phyloP scores from a whole-genome alignment of 2,113 vertebrate species.

The Trogon melanurus region DNA sequence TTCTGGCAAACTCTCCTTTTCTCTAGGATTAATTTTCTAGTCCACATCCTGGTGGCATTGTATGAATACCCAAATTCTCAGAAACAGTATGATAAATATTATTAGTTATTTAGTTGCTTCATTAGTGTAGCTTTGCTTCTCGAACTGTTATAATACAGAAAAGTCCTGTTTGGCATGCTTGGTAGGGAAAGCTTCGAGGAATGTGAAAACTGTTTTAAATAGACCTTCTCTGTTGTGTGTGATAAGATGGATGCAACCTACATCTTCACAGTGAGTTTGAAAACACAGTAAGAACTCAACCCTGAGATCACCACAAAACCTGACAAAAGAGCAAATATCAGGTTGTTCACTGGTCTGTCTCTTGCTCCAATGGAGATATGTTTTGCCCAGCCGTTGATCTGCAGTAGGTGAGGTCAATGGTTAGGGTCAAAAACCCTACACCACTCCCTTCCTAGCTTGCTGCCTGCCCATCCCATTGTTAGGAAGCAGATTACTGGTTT shows the following conservation, averaged over 20 bases:
- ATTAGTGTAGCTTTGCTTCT: neutral
- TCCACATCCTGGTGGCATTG: neutral
- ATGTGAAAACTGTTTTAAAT: neutral
- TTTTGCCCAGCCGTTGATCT: neutral
- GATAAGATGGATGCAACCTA: neutral
- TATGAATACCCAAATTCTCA: neutral
- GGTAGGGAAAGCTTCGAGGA: neutral
- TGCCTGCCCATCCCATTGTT: neutral
- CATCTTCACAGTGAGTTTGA: neutral
- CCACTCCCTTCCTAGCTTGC: neutral
- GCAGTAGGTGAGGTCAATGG: neutral
- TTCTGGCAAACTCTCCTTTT: neutral
- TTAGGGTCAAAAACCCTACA: fast-evolving
- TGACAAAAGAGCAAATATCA: neutral
- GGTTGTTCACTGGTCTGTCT: neutral
- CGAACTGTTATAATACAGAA: neutral
- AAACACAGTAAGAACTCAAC: neutral
- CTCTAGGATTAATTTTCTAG: neutral
- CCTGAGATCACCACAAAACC: neutral
- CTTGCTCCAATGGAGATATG: neutral
- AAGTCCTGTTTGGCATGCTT: neutral
- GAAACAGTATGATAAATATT: neutral
- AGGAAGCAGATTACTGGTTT: neutral
- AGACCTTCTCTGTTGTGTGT: neutral
- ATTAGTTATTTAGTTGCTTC: neutral